phyloP scores from a whole-genome alignment of 2,888 invertebrate genomes.

The Asteroscopus sphinx region DNA sequence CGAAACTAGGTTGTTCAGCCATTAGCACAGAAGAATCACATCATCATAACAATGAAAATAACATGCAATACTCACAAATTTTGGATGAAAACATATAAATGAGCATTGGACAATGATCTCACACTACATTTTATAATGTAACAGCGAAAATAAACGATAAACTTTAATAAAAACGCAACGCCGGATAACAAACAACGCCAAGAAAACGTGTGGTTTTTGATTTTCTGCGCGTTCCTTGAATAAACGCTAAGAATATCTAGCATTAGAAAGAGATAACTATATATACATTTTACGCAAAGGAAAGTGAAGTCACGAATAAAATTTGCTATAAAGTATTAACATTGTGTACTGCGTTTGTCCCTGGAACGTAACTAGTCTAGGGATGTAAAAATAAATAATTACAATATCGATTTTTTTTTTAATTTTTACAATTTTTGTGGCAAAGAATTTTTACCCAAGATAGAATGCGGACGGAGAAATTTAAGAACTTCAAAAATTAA shows the following conservation, averaged over 20 bases:
- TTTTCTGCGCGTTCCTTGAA: conserved; percentile 63
- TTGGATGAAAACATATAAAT: conserved; percentile 72
- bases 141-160: conserved; percentile 76
- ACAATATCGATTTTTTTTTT: too few species aligned
- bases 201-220: conserved; percentile 86
- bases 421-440: too few species aligned
- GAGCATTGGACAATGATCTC: conserved; percentile 69
- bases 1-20: conserved; percentile 78
- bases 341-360: background rate
- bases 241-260: conserved; percentile 5
- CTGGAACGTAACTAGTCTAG: conserved; percentile 42
- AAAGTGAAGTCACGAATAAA: conserved; percentile 27
- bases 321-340: conserved; percentile 13
- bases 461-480: too few species aligned
- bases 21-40: conserved; percentile 58
- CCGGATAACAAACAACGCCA: conserved; percentile 88
- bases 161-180: conserved; percentile 80
- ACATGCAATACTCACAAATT: conserved; percentile 74
- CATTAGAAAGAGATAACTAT: conserved; percentile 42
- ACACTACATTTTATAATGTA: conserved; percentile 83
- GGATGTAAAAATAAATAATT: too few species aligned
- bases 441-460: too few species aligned
- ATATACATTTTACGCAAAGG: conserved; percentile 7
- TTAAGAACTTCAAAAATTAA: too few species aligned
- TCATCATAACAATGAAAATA: conserved; percentile 47